Conservation (phyloP, 2,888 invertebrate species). For the Gerris lacustris region DNA sequence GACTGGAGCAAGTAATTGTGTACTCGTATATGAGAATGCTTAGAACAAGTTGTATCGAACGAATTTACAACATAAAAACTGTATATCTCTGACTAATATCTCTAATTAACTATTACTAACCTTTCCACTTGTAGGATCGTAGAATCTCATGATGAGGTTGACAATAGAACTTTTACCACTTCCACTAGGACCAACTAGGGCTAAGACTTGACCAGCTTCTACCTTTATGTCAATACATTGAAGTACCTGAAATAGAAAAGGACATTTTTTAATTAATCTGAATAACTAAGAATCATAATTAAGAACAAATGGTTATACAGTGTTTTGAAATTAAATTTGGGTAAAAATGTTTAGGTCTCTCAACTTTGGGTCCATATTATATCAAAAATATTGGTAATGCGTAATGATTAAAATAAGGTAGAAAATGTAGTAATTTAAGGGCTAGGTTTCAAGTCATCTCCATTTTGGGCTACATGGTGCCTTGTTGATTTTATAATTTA, state of each 20-base stretch:
- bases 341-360: neutral
- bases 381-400: no score
- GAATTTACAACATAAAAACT: no score
- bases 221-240: conserved; percentile 54
- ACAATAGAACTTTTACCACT: conserved; percentile 70
- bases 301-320: neutral
- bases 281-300: neutral
- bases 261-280: neutral
- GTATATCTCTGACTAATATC: no score
- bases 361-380: neutral
- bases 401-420: no score
- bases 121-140: conserved; percentile 46
- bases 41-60: no score
- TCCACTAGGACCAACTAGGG: conserved; percentile 59
- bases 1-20: no score
- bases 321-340: neutral
- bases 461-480: no score
- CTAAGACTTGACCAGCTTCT: conserved; percentile 60
- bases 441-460: no score
- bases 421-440: no score
- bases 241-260: conserved; percentile 40
- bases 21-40: no score
- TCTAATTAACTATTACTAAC: conserved; percentile 27
- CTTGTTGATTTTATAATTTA: no score
- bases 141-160: conserved; percentile 59